A percentile compares a stretch with the other conserved stretches of the same genome.
These are phyloP conservation scores for Clanis bilineata DNA, from an alignment of 2,888 invertebrate species.

Conservation along the genomic window DNA sequence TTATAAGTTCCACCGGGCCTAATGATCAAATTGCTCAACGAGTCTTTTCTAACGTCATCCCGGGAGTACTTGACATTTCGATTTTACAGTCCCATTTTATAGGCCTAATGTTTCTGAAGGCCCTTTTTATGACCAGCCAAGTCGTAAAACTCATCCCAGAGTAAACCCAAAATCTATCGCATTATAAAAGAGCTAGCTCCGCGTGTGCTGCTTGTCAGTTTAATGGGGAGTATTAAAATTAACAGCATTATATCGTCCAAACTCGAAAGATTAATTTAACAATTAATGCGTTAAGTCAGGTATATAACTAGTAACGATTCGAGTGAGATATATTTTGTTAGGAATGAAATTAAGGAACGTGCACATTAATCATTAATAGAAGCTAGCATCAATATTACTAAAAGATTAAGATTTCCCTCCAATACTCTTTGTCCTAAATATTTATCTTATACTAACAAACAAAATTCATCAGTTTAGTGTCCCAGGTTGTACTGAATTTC, in stretches of 20 bases:
- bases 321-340: no score
- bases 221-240: background rate
- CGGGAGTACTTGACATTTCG: background rate
- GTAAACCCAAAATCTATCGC: background rate
- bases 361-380: no score
- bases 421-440: background rate
- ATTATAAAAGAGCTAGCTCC: background rate
- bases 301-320: no score
- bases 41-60: background rate
- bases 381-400: no score
- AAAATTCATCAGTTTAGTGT: background rate
- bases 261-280: no score
- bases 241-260: background rate
- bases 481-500: background rate
- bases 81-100: slow-evolving; percentile 1
- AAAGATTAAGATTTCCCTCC: no score
- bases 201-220: background rate
- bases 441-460: background rate
- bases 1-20: background rate
- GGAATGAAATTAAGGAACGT: no score
- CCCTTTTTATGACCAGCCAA: slow-evolving; percentile 7
- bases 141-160: slow-evolving; percentile 6
- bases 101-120: slow-evolving; percentile 1
- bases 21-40: background rate
- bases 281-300: no score